phyloP scores from a whole-genome alignment of 2,113 vertebrate species.

The Prolemur simus region DNA sequence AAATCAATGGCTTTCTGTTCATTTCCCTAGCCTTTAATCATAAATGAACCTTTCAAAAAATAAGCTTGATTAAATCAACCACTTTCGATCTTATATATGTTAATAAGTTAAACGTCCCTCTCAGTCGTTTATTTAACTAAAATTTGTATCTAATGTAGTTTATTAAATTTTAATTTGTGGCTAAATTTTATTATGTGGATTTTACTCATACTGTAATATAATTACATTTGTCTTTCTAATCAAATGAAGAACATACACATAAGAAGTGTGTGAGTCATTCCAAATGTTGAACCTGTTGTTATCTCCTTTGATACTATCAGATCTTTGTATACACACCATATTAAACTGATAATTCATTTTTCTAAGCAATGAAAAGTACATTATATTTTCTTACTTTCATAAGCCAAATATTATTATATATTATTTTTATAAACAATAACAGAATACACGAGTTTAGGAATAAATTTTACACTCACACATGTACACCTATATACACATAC shows the following conservation, averaged over 20 bases:
- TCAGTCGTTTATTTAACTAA: slow-evolving; percentile 9
- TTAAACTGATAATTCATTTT: neutral
- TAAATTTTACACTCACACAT: neutral
- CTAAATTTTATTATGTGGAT: neutral
- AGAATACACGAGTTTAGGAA: neutral
- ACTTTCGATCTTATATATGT: neutral
- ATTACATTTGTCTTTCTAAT: neutral
- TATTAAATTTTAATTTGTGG: slow-evolving; percentile 44
- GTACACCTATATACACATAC: rapidly evolving
- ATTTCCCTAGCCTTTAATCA: slow-evolving; percentile 73
- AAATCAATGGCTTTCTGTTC: slow-evolving; percentile 55
- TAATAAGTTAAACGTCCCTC: neutral
- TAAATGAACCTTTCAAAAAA: slow-evolving; percentile 58
- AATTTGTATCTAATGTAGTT: neutral
- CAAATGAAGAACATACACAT: neutral
- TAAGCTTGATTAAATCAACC: slow-evolving; percentile 35
- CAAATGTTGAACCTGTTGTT: neutral
- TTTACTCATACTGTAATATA: neutral
- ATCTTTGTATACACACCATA: neutral
- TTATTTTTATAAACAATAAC: neutral
- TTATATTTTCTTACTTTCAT: neutral
- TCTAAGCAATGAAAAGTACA: neutral
- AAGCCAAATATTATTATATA: neutral
- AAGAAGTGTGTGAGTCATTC: neutral
- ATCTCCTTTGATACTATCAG: neutral